These are phyloP conservation scores for Hoplodrina ambigua DNA, from an alignment of 2,888 invertebrate species.

Conservation along the genomic window DNA sequence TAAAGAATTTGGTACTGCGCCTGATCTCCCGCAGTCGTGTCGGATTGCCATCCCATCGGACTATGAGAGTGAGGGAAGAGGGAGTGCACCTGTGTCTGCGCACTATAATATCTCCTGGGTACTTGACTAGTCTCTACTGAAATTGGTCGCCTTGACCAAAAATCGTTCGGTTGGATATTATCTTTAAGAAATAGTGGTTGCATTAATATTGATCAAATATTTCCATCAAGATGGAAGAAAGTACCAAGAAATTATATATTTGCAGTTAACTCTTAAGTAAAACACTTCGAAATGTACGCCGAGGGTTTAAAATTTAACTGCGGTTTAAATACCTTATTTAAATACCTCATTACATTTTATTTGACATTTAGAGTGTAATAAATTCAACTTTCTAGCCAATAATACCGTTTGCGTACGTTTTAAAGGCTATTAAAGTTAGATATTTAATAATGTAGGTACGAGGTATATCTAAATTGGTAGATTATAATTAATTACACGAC, in stretches of 20 bases:
- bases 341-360: constrained; percentile 27
- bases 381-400: constrained; percentile 20
- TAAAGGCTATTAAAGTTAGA: constrained; percentile 12
- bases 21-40: too few relatives aligned
- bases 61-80: too few relatives aligned
- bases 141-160: too few relatives aligned
- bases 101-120: too few relatives aligned
- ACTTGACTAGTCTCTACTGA: too few relatives aligned
- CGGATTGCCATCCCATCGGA: too few relatives aligned
- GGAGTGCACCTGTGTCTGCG: too few relatives aligned
- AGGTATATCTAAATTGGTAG: constrained; percentile 21
- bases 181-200: background rate
- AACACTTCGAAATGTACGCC: background rate
- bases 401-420: constrained; percentile 21
- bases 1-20: too few relatives aligned
- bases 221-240: constrained; percentile 1
- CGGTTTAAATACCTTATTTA: constrained; percentile 23
- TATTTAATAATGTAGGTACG: constrained; percentile 6
- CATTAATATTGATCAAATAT: constrained; percentile 26
- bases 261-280: background rate
- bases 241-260: background rate
- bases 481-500: constrained; percentile 1
- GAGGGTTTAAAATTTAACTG: constrained; percentile 17
- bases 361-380: constrained; percentile 29
- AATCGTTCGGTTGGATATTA: too few relatives aligned